Base-by-base conservation (phyloP, 2,113 vertebrate species). In the Sylvilagus bachmani region DNA sequence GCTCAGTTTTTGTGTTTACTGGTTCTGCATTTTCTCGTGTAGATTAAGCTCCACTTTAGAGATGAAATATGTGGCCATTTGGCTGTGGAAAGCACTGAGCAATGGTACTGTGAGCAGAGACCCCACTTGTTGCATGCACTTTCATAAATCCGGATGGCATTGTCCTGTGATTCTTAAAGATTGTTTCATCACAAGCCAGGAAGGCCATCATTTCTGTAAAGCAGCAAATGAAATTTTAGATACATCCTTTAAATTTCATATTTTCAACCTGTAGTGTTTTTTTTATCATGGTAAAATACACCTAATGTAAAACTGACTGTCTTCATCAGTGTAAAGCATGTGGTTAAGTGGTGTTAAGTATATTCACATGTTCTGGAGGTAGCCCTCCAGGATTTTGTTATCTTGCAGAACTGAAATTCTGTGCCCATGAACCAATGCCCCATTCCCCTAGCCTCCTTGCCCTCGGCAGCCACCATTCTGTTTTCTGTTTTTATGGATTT, bases 1-100 rank as follows among this genome's bases (percentile, higher is more conserved):
- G 29, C 86, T 95, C 75, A 86, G 19, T 64, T 97, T 97, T 82
- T 94, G 31, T 4, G 69, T 81, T 96, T 66, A n/a, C 83, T 55
- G 16, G 19, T 66, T 96, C 90, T 92, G 6, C 27, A 6, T 96
- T 87, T 93, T 27, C 79, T 74, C 51, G 12, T 80, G 13, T 89
- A 88, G 64, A 86, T 90, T 62, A 91, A 85, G 93, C 86, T 84
- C 53, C 73, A 51, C 11, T 86, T 86, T 58, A 71, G 73, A 80
- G 70, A 19, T 58, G 55, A 89, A 5, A 6, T 14, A 5, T 1
- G 14, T 58, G 29, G 36, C 61, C 0, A 33, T 62, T 29, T n/a
- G 71, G 44, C 79, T 61, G 29, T 55, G 19, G 21, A 5, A 53
- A 74, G 8, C 62, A 2, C 7, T 13, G 36, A 33, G 49, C 31